Evolutionary conservation across 1,140 invertebrate genomes (phyloP).

Genomic region (Aphaenogaster rudis): DNA sequence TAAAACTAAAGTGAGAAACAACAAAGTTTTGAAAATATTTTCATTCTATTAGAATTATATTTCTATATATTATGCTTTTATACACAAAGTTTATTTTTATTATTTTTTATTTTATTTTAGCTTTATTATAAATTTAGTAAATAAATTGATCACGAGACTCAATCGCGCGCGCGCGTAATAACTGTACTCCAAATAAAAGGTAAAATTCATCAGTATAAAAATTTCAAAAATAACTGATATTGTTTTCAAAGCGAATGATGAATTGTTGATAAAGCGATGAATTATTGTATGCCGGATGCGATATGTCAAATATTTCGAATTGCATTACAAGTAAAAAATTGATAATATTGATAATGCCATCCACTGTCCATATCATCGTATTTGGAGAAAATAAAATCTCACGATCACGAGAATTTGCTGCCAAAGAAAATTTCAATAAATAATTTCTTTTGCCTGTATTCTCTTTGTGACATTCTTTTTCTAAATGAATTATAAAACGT

Average conservation of each 20-base stretch:
- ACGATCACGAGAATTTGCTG: neutral
- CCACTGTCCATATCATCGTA: neutral
- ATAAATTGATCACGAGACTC: neutral
- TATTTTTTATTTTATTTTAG: neutral
- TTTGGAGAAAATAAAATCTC: neutral
- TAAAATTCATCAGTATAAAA: neutral
- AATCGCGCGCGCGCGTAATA: neutral
- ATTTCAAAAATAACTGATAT: neutral
- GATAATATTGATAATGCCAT: neutral
- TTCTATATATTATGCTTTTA: neutral
- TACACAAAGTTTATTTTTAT: conserved; percentile 1
- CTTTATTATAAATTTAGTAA: neutral
- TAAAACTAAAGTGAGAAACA: neutral
- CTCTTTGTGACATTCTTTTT: neutral
- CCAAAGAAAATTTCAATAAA: neutral
- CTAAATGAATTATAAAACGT: neutral
- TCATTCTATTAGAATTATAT: neutral
- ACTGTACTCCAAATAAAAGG: neutral
- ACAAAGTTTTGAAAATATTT: neutral
- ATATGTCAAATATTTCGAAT: conserved; percentile 3
- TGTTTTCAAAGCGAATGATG: neutral
- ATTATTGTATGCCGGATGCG: neutral
- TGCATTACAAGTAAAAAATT: neutral
- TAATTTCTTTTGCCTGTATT: neutral
- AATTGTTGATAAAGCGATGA: too few relatives aligned